Evolutionary conservation across 2,797 vertebrate species (phyloP), one percentile per base, ranked within the genome.

Genomic region (Paramormyrops hopkinsi): DNA sequence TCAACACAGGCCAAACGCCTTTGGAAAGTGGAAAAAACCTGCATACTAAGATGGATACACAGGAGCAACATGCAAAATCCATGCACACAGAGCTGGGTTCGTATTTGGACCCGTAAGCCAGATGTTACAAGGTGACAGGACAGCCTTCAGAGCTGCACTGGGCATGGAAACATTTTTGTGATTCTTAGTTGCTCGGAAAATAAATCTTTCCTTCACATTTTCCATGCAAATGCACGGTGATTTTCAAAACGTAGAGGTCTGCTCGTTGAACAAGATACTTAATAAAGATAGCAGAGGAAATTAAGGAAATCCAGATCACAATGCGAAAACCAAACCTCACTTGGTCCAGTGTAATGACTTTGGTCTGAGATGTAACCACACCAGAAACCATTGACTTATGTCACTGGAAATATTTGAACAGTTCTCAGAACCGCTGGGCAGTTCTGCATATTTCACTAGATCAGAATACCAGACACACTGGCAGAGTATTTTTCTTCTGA

Each of bases 381-480:
- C 50, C 44, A 53, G 17, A 76, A 89, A 88, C 73, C 76, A 89
- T 37, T 82, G 41, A 50, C 82, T 89, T 50, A n/a, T 83, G n/a
- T 2, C 25, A 12, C 12, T 3, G 56, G 48, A 41, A 89, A 89
- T n/a, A 79, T 65, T 12, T 62, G 44, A 37, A 25, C 48, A 51
- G 29, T 56, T 4, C 29, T 12, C 41, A 76, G 19, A n/a, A 83
- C 90, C 90, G 3, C 86, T 56, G 90, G 90, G 90, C 88, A 87
- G 90, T 69, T 87, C 69, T 89, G 89, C 50, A 88, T 89, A 86
- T 90, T 92, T 90, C 82, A 94, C 94, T 92, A 94, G 92, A 92
- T 93, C 94, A 93, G 90, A 93, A 92, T 94, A 93, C 95, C 94
- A 95, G 95, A 94, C 93, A 91, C 91, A 95, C 94, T 93, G 93